Percentiles rank a stretch among this genome's conserved stretches.
Evolutionary conservation across 1,140 invertebrate genomes (phyloP).

Genomic region (Bradysia coprophila): DNA sequence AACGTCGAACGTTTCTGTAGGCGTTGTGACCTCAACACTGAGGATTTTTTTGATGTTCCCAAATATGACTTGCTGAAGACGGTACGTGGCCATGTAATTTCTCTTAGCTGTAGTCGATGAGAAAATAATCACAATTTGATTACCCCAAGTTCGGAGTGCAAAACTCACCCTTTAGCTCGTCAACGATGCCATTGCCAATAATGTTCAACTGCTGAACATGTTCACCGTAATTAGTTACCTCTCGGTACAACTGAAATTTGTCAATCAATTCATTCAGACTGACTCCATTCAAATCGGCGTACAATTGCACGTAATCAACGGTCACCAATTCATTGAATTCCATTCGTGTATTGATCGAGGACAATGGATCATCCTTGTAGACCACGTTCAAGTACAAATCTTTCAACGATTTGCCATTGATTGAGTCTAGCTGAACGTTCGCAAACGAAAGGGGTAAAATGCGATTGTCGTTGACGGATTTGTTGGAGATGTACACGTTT

Average conservation of each 20-base stretch:
- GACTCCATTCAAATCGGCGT: neutral
- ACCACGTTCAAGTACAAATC: constrained; percentile 10
- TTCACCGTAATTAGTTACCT: neutral
- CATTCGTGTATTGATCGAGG: neutral
- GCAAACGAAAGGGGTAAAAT: constrained; percentile 14
- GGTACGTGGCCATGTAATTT: no score
- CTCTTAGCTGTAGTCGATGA: no score
- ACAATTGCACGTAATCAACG: neutral
- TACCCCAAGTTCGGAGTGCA: no score
- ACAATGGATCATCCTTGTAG: neutral
- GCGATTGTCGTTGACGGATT: constrained; percentile 7
- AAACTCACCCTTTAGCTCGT: no score
- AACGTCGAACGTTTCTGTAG: no score
- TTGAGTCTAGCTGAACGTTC: constrained; percentile 12
- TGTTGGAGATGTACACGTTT: constrained; percentile 12
- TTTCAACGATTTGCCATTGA: constrained; percentile 12
- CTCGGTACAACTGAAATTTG: neutral
- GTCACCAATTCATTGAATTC: neutral
- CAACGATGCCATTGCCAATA: neutral
- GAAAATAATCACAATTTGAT: no score
- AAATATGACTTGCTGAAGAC: no score
- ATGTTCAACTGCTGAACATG: neutral
- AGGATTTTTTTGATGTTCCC: no score
- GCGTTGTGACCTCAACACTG: no score
- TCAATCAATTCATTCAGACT: neutral